These are phyloP conservation scores for Drosophila navojoa DNA, from an alignment of 1,140 invertebrate genomes.

Conservation along the genomic window DNA sequence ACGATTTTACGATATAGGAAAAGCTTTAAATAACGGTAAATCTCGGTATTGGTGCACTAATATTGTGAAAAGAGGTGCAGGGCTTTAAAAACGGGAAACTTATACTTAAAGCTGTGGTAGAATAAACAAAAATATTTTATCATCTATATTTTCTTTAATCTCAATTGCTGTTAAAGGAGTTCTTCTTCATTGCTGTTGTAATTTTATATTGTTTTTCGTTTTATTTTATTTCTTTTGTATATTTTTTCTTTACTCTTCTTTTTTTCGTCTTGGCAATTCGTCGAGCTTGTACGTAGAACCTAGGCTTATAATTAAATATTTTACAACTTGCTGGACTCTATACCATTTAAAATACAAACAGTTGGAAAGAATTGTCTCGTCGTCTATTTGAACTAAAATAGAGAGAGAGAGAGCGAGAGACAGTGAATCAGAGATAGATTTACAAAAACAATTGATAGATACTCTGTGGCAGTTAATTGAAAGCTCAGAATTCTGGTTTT, in stretches of 20 bases:
- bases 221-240: background rate
- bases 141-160: conserved; percentile 53
- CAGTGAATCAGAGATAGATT: background rate
- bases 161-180: conserved; percentile 46
- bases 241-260: too few species aligned
- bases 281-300: conserved; percentile 47
- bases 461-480: conserved; percentile 31
- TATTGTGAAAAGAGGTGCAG: conserved; percentile 31
- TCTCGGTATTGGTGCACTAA: conserved; percentile 43
- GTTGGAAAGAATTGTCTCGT: conserved; percentile 19
- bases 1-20: conserved; percentile 68
- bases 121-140: conserved; percentile 20
- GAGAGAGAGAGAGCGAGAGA: background rate
- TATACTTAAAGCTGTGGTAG: conserved; percentile 37
- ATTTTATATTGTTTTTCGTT: conserved; percentile 16
- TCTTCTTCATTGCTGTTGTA: conserved; percentile 4
- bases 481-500: conserved; percentile 6
- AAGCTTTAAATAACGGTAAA: conserved; percentile 67
- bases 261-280: conserved; percentile 39
- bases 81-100: conserved; percentile 4
- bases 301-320: conserved; percentile 66
- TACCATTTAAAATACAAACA: conserved; percentile 37
- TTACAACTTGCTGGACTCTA: conserved; percentile 53
- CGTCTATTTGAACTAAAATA: conserved; percentile 37
- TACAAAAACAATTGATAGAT: conserved; percentile 32